Conservation (phyloP, 2,113 vertebrate species). For the Trematocara zebra region DNA sequence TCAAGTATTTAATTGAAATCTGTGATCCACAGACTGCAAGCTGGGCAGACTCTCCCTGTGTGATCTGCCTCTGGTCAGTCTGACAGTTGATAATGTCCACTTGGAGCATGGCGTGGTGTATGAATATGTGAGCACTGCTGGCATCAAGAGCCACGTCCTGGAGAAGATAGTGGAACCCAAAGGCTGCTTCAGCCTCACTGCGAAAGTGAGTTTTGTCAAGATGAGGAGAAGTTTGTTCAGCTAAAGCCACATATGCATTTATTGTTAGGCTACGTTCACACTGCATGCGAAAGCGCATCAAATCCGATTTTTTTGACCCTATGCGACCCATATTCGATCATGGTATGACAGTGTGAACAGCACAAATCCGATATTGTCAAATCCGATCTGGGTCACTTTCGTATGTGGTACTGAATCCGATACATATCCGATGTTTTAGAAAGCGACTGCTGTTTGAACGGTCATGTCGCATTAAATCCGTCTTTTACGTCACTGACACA, state of each 20-base stretch:
- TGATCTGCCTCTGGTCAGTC: slow-evolving; percentile 73
- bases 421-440: too few relatives aligned
- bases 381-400: too few relatives aligned
- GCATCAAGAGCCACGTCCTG: slow-evolving; percentile 88
- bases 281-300: too few relatives aligned
- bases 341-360: too few relatives aligned
- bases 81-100: slow-evolving; percentile 91
- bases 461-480: too few relatives aligned
- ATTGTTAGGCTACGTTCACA: not conserved
- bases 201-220: slow-evolving; percentile 79
- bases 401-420: too few relatives aligned
- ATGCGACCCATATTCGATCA: too few relatives aligned
- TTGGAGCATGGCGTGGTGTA: slow-evolving; percentile 94
- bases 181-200: slow-evolving; percentile 87
- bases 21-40: slow-evolving; percentile 31
- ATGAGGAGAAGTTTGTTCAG: not conserved
- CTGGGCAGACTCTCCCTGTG: slow-evolving; percentile 58
- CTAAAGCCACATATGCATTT: not conserved
- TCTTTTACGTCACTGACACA: too few relatives aligned
- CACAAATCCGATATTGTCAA: too few relatives aligned
- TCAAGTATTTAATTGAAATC: not conserved
- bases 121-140: slow-evolving; percentile 88
- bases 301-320: too few relatives aligned
- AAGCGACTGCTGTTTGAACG: too few relatives aligned
- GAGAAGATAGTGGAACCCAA: slow-evolving; percentile 93